Evolutionary conservation across 2,113 vertebrate genomes (phyloP).

Genomic region (Indicator maculatus): DNA sequence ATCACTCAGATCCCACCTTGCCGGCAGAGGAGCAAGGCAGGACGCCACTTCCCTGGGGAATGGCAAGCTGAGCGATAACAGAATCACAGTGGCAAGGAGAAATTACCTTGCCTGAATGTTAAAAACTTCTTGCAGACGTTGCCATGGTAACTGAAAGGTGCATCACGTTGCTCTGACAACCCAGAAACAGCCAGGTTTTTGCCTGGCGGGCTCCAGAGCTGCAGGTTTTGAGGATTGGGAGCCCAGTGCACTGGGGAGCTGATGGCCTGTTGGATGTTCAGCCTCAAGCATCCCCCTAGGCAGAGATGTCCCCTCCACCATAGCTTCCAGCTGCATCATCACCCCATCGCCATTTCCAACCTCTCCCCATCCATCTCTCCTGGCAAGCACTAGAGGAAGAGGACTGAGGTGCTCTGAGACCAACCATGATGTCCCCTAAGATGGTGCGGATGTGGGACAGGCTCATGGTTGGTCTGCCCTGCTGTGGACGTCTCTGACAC

Average conservation of each 20-base stretch:
- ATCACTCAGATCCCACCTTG: conserved; percentile 58
- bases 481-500: neutral
- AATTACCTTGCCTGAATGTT: conserved; percentile 85
- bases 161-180: conserved; percentile 83
- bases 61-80: conserved; percentile 39
- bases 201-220: conserved; percentile 25
- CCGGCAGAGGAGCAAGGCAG: conserved; percentile 12
- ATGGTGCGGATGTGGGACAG: neutral
- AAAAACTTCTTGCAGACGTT: conserved; percentile 78
- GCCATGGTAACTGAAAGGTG: conserved; percentile 84
- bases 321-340: neutral
- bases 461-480: neutral
- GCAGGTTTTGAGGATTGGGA: conserved; percentile 19
- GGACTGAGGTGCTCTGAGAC: neutral
- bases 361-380: neutral
- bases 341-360: neutral
- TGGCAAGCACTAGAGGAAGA: neutral
- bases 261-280: neutral
- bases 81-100: conserved; percentile 40
- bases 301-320: neutral
- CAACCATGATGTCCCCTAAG: fast-evolving
- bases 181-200: conserved; percentile 77
- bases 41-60: conserved; percentile 13
- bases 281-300: fast-evolving
- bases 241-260: neutral